Conservation (phyloP, 2,797 vertebrate species). For the Borostomias antarcticus region DNA sequence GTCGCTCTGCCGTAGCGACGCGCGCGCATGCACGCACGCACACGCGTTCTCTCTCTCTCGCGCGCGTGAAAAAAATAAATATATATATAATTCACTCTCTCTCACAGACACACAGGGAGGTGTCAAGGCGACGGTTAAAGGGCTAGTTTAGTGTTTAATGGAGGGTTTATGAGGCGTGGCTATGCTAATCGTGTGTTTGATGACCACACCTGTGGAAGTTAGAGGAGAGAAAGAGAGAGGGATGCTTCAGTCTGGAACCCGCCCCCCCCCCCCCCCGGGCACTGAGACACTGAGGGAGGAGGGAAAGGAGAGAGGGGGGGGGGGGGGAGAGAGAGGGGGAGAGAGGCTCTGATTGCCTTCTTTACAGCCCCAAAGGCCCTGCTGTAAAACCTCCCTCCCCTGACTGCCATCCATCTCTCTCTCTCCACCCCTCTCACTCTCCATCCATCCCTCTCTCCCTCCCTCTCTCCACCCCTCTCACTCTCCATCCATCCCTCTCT, state of each 20-base stretch:
- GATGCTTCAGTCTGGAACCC: background rate
- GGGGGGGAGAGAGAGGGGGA: background rate
- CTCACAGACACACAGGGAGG: slow-evolving; percentile 17
- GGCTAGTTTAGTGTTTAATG: background rate
- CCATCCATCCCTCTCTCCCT: background rate
- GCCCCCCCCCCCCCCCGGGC: background rate
- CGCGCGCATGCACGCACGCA: slow-evolving; percentile 22
- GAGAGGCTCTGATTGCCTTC: background rate
- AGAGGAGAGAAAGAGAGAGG: background rate
- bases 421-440: background rate
- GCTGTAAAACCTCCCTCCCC: slow-evolving; percentile 1
- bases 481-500: background rate
- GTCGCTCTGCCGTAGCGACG: background rate
- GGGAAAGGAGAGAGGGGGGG: background rate
- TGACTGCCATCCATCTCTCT: background rate
- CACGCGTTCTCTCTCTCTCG: no score
- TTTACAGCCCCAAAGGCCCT: slow-evolving; percentile 18
- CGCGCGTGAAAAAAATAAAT: no score
- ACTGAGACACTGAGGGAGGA: no score
- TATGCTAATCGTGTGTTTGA: background rate
- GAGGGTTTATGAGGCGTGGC: slow-evolving; percentile 6
- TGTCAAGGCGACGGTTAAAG: no score
- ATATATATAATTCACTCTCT: no score
- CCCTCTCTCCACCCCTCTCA: slow-evolving; percentile 2
- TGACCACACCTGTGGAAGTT: background rate